These are phyloP conservation scores for Sebastes taczanowskii DNA, from an alignment of 2,797 vertebrate genomes.

Conservation along the genomic window DNA sequence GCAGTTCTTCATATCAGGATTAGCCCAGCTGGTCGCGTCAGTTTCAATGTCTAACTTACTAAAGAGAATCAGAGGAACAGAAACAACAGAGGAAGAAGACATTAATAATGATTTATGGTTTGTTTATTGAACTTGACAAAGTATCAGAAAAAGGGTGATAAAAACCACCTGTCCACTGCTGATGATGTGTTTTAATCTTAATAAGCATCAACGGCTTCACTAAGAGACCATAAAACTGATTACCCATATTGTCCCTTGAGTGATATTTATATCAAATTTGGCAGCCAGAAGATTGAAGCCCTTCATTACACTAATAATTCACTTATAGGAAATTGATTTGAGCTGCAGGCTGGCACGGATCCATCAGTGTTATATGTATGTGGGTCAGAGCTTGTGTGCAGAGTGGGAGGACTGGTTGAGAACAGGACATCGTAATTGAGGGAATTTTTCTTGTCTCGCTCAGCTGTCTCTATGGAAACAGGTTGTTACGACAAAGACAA, in stretches of 20 bases:
- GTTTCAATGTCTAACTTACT: conserved; percentile 74
- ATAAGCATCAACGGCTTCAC: conserved; percentile 20
- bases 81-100: not conserved
- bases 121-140: not conserved
- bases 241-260: conserved; percentile 12
- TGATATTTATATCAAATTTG: conserved; percentile 40
- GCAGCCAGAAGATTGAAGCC: conserved; percentile 10
- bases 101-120: not conserved
- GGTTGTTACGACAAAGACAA: not conserved
- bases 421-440: conserved; percentile 25
- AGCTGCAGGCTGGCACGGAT: conserved; percentile 21
- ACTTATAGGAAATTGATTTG: conserved; percentile 55
- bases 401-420: conserved; percentile 4
- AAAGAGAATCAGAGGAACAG: not conserved
- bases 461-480: conserved; percentile 49
- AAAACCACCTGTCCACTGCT: not conserved
- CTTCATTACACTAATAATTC: conserved; percentile 58
- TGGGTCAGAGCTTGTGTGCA: conserved; percentile 24
- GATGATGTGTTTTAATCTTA: conserved; percentile 4
- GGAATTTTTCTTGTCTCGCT: conserved; percentile 4
- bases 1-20: conserved; percentile 73
- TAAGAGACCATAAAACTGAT: conserved; percentile 45
- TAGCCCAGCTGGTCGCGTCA: conserved; percentile 73
- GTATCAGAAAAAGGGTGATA: not conserved
- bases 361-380: not conserved